A percentile compares a stretch with the other conserved stretches of the same genome.
These are phyloP conservation scores for Enteromius paludinosus DNA, from an alignment of 2,797 vertebrate species.

Conservation along the genomic window DNA sequence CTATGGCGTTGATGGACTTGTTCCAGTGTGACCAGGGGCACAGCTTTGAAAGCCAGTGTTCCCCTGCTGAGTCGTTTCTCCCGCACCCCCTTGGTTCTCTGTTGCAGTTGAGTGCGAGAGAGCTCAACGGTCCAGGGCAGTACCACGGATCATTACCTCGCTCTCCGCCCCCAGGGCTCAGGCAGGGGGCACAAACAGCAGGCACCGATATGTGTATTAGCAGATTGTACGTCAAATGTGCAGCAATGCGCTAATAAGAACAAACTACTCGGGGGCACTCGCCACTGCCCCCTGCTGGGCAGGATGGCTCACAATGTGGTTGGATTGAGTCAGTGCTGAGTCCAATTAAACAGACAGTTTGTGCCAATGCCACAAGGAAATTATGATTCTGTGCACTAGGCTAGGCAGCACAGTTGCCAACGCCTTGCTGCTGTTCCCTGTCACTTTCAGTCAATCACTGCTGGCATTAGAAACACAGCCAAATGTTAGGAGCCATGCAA, in stretches of 20 bases:
- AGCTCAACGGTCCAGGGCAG: slow-evolving; percentile 56
- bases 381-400: neutral
- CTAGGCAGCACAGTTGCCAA: slow-evolving; percentile 14
- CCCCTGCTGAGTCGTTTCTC: slow-evolving; percentile 45
- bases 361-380: slow-evolving; percentile 30
- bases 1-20: slow-evolving; percentile 43
- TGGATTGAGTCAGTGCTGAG: slow-evolving; percentile 17
- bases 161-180: slow-evolving; percentile 62
- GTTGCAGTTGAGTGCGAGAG: slow-evolving; percentile 48
- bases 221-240: slow-evolving; percentile 67
- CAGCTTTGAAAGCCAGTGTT: slow-evolving; percentile 39
- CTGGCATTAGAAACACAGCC: slow-evolving; percentile 20
- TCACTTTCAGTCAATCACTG: slow-evolving; percentile 6
- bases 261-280: slow-evolving; percentile 63
- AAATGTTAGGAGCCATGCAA: slow-evolving; percentile 23
- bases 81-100: slow-evolving; percentile 3
- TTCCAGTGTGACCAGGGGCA: slow-evolving; percentile 42
- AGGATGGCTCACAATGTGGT: slow-evolving; percentile 47
- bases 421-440: neutral
- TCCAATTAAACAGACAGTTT: slow-evolving; percentile 33
- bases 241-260: slow-evolving; percentile 48
- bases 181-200: slow-evolving; percentile 55
- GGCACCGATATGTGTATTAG: slow-evolving; percentile 80
- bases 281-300: slow-evolving; percentile 73
- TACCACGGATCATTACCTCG: slow-evolving; percentile 76